Evolutionary conservation across 2,888 invertebrate genomes (phyloP).

Genomic region (Drosophila demipolita): DNA sequence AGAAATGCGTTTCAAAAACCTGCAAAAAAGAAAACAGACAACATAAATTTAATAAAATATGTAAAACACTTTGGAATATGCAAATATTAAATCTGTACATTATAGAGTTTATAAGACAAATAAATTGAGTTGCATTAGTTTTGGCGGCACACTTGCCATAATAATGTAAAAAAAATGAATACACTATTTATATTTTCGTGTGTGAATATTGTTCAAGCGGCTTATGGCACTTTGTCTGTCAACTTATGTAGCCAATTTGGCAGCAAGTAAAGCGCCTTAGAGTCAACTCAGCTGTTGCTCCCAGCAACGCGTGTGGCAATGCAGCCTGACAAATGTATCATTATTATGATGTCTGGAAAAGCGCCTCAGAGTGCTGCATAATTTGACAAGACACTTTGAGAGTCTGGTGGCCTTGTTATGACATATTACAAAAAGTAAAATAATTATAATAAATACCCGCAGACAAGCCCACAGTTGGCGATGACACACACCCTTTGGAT

Average conservation of each 20-base stretch:
- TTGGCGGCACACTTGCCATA: background rate
- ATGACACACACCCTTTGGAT: slow-evolving; percentile 19
- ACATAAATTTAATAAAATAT: background rate
- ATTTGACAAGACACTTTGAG: slow-evolving; percentile 3
- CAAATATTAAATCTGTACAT: slow-evolving; percentile 4
- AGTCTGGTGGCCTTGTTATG: slow-evolving; percentile 19
- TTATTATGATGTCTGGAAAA: slow-evolving; percentile 5
- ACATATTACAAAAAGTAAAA: slow-evolving; percentile 10
- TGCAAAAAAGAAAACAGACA: slow-evolving; percentile 50
- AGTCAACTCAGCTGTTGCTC: slow-evolving; percentile 10
- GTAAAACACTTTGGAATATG: slow-evolving; percentile 12
- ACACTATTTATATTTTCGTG: background rate
- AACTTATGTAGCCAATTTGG: slow-evolving; percentile 42
- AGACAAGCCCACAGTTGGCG: slow-evolving; percentile 24
- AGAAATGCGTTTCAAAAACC: slow-evolving; percentile 82
- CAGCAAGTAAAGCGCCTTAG: slow-evolving; percentile 45
- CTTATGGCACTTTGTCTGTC: slow-evolving; percentile 68
- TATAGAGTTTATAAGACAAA: slow-evolving; percentile 7
- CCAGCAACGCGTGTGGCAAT: slow-evolving; percentile 13
- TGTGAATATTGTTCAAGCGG: slow-evolving; percentile 40
- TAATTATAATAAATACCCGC: background rate
- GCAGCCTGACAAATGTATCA: slow-evolving; percentile 22
- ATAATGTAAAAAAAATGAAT: background rate
- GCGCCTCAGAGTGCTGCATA: slow-evolving; percentile 8
- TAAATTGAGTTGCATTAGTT: background rate